Evolutionary conservation across 2,113 vertebrate genomes (phyloP), one percentile per base, ranked within the genome.

Genomic region (Apistogramma diplotaenia): DNA sequence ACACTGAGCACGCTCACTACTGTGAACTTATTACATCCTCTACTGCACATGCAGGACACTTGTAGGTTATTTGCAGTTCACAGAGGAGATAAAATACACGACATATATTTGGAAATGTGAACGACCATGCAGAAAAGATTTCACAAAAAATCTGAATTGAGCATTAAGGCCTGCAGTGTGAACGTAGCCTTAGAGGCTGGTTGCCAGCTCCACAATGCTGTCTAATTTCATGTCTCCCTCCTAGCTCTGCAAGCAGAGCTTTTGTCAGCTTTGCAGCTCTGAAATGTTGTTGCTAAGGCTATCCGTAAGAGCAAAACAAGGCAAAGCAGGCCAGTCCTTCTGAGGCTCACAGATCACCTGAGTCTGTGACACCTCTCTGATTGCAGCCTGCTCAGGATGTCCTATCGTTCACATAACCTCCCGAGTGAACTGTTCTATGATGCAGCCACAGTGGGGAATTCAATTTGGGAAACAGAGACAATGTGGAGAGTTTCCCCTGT

Each of bases 391-490:
- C 74, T 88, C 87, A 72, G 83, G 77, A 85, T 81, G 83, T 76
- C 74, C 75, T 80, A 82, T 82, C 76, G 78, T 80, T 49, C 60
- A 85, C 86, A 88, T 61, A 79, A 46, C 13, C 43, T 46, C 43
- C 43, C 16, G 43, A 49, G 43, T 49, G 43, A 49, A 49, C 43
- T 86, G 83, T 82, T 82, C 83, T 85, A 53, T 73, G 74, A 82
- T 61, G 87, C 86, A 86, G 76, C 79, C 87, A 70, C 88, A 83
- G 89, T 87, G 88, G 91, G 91, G 89, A 90, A 90, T 91, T 92
- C 93, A 86, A 93, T 93, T 89, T 89, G 81, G 84, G 89, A 85
- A 88, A 84, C 87, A 43, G 65, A 87, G 81, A 74, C 71, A 11
- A 75, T 76, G 81, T 86, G n/a, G 76, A 76, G 75, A 82, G 82